These are phyloP conservation scores for Cydia strobilella DNA, from an alignment of 1,140 invertebrate genomes.

Conservation along the genomic window DNA sequence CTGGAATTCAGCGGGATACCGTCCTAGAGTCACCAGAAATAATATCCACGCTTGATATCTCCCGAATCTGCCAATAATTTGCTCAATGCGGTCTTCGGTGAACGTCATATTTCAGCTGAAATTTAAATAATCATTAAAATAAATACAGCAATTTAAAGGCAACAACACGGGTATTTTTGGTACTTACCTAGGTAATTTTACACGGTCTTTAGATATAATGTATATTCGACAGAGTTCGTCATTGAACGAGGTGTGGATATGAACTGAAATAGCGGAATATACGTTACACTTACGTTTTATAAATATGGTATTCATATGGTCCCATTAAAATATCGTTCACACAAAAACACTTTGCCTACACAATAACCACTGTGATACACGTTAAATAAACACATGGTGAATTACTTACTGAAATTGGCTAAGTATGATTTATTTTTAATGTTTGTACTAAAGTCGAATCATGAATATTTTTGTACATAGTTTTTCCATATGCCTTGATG, in stretches of 20 bases:
- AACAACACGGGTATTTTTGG: neutral
- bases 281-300: neutral
- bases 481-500: constrained; percentile 9
- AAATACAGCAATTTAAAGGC: constrained; percentile 2
- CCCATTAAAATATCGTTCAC: constrained; percentile 13
- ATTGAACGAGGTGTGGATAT: neutral
- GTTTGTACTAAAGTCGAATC: neutral
- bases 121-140: neutral
- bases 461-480: neutral
- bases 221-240: neutral
- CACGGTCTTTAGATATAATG: neutral
- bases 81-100: constrained; percentile 34
- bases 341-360: constrained; percentile 14
- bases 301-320: neutral
- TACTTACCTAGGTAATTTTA: neutral
- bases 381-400: constrained; percentile 13
- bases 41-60: constrained; percentile 67
- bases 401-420: neutral
- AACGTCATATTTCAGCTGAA: neutral
- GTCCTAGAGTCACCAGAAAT: constrained; percentile 82
- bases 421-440: constrained; percentile 28
- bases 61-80: constrained; percentile 34
- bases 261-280: neutral
- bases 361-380: constrained; percentile 4
- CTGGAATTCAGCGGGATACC: constrained; percentile 85